A percentile compares a stretch with the other conserved stretches of the same genome.
Evolutionary conservation across 37 sponge, comb jelly and placozoan species (phyloP).

Genomic region (Spongia lamella): DNA sequence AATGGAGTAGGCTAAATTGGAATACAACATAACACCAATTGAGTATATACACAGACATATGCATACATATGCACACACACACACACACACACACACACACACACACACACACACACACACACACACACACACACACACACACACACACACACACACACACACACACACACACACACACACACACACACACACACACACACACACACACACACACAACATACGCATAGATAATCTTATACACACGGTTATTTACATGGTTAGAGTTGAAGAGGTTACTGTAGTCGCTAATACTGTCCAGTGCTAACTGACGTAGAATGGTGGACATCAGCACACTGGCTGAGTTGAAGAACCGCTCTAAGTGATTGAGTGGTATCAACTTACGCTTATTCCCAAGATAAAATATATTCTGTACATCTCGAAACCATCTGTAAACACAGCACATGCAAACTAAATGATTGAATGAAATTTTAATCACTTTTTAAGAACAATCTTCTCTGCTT

Average conservation of each 20-base stretch:
- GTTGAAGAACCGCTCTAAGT: slow-evolving; percentile 85
- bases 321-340: slow-evolving; percentile 83
- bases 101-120: too few species aligned
- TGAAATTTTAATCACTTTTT: slow-evolving; percentile 72
- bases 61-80: too few species aligned
- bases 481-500: slow-evolving; percentile 59
- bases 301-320: slow-evolving; percentile 77
- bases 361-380: slow-evolving; percentile 78
- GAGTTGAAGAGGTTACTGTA: slow-evolving; percentile 76
- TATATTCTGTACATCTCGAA: slow-evolving; percentile 93
- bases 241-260: slow-evolving; percentile 19
- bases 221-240: too few species aligned
- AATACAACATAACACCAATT: too few species aligned
- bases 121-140: too few species aligned
- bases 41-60: too few species aligned
- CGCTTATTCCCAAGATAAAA: slow-evolving; percentile 94
- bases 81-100: too few species aligned
- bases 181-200: too few species aligned
- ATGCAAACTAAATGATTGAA: background rate
- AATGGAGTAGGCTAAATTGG: slow-evolving; percentile 16
- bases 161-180: background rate
- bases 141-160: slow-evolving; percentile 4
- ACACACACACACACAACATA: too few species aligned
- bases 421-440: slow-evolving; percentile 70
- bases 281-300: slow-evolving; percentile 65